Evolutionary conservation across 2,888 invertebrate genomes (phyloP).

Genomic region (Diarsia rubi): DNA sequence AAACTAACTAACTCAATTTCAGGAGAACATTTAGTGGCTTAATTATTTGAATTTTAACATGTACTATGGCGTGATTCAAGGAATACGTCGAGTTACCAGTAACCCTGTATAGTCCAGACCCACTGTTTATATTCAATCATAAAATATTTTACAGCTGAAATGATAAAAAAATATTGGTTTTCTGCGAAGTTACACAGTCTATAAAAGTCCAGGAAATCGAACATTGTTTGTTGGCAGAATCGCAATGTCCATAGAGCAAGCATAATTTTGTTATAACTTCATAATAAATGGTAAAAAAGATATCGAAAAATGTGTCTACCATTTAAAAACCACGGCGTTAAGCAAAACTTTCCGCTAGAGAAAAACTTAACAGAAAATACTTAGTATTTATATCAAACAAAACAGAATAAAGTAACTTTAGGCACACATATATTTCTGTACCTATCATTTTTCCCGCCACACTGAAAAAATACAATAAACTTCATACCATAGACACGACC

Average conservation of each 20-base stretch:
- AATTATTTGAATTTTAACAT: too few species aligned
- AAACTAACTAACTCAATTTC: too few species aligned
- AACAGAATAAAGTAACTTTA: neutral
- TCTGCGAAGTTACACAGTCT: neutral
- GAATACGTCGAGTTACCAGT: too few species aligned
- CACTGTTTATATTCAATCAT: slow-evolving; percentile 8
- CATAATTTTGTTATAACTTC: neutral
- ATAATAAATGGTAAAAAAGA: neutral
- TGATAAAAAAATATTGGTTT: slow-evolving; percentile 18
- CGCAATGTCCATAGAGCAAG: neutral
- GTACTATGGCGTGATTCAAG: too few species aligned
- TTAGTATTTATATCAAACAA: slow-evolving; percentile 11
- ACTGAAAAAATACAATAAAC: slow-evolving; percentile 40
- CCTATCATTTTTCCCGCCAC: slow-evolving; percentile 30
- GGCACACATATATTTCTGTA: slow-evolving; percentile 22
- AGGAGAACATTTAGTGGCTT: too few species aligned
- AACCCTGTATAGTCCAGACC: neutral
- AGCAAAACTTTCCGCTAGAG: neutral
- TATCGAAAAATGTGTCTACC: neutral
- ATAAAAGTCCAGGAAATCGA: slow-evolving; percentile 1
- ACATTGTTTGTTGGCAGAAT: neutral
- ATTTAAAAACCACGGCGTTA: too few species aligned
- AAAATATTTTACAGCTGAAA: slow-evolving; percentile 31
- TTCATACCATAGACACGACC: slow-evolving; percentile 48
- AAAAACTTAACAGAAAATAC: neutral